These are phyloP conservation scores for Ophioderma brevispina DNA, from an alignment of 35 echinoderm and acorn worm genomes.

Conservation along the genomic window DNA sequence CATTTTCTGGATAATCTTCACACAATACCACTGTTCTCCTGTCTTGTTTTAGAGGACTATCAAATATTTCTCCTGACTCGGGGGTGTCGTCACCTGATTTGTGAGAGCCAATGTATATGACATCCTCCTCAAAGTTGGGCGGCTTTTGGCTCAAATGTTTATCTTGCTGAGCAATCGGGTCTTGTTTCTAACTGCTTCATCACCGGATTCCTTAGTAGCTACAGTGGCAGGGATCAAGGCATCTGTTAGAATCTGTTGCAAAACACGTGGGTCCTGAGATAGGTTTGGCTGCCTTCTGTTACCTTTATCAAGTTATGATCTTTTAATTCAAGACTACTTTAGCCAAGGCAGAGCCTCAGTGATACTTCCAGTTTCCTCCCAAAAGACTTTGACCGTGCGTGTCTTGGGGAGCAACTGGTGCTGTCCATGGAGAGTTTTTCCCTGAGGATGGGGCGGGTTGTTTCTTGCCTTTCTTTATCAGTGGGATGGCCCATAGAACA, in stretches of 20 bases:
- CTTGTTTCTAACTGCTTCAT: not conserved
- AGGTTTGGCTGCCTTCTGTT: not conserved
- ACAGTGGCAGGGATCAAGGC: not conserved
- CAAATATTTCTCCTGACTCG: not conserved
- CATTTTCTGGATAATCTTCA: not conserved
- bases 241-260: not conserved
- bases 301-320: not conserved
- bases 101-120: too few species aligned
- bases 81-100: not conserved
- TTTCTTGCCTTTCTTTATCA: not conserved
- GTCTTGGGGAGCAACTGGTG: conserved; percentile 38
- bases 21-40: not conserved
- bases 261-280: too few species aligned
- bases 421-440: not conserved
- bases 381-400: conserved; percentile 7
- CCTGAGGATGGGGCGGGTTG: not conserved
- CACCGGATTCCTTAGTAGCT: not conserved
- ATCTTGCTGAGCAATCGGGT: too few species aligned
- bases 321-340: too few species aligned
- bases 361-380: conserved; percentile 12
- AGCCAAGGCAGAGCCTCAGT: not conserved
- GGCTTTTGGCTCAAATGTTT: too few species aligned
- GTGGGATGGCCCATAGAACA: conserved; percentile 19
- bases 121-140: too few species aligned
- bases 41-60: not conserved